Conservation (phyloP, 2,888 invertebrate species). For the Platycheirus albimanus region DNA sequence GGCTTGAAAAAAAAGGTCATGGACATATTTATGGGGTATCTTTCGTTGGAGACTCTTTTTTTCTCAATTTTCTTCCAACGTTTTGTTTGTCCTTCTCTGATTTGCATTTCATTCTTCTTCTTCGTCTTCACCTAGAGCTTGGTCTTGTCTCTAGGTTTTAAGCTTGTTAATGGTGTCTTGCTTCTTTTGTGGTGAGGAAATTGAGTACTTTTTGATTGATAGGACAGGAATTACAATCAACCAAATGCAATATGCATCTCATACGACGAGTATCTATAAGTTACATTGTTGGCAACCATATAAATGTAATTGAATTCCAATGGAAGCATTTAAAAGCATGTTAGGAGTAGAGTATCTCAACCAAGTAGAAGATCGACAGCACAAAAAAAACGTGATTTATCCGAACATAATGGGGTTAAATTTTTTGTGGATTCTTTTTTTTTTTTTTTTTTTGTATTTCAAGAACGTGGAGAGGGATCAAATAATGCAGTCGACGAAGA, state of each 20-base stretch:
- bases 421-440: background rate
- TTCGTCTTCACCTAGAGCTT: background rate
- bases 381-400: slow-evolving; percentile 48
- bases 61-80: background rate
- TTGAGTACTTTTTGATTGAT: slow-evolving; percentile 66
- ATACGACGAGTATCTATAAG: too few species aligned
- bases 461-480: slow-evolving; percentile 55
- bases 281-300: slow-evolving; percentile 8
- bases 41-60: slow-evolving; percentile 38
- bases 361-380: background rate
- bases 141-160: background rate
- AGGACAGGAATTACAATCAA: slow-evolving; percentile 43
- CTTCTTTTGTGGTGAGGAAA: slow-evolving; percentile 46
- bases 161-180: slow-evolving; percentile 31
- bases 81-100: slow-evolving; percentile 34
- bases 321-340: slow-evolving; percentile 27
- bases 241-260: slow-evolving; percentile 25
- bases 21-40: slow-evolving; percentile 74
- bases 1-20: slow-evolving; percentile 74
- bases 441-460: background rate
- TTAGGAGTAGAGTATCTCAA: background rate
- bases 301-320: slow-evolving; percentile 49
- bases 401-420: slow-evolving; percentile 25
- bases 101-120: slow-evolving; percentile 64
- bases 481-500: slow-evolving; percentile 31